phyloP scores from a whole-genome alignment of 2,888 invertebrate species.

The Xanthorhoe spadicearia region DNA sequence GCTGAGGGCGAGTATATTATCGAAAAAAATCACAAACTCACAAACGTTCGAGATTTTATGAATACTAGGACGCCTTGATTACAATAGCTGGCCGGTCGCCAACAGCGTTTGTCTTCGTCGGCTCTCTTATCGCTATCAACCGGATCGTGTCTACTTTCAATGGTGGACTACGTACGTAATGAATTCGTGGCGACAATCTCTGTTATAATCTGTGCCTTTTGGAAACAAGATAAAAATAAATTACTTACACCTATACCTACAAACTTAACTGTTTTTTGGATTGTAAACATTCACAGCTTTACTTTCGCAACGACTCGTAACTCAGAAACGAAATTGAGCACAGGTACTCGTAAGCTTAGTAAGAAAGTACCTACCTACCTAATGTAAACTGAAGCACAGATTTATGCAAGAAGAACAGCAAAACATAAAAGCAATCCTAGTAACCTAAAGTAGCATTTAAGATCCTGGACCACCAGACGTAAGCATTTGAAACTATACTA shows the following conservation, averaged over 20 bases:
- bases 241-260: no score
- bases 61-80: not conserved
- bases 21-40: not conserved
- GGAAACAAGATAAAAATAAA: not conserved
- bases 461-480: not conserved
- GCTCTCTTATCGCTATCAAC: constrained; percentile 21
- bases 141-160: not conserved
- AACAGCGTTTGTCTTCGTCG: constrained; percentile 17
- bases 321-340: no score
- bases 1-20: no score
- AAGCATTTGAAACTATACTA: not conserved
- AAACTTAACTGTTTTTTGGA: not conserved
- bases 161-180: constrained; percentile 2
- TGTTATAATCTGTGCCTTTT: not conserved
- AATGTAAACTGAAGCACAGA: no score
- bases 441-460: not conserved
- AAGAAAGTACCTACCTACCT: no score
- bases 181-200: not conserved
- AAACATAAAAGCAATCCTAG: no score
- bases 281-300: no score
- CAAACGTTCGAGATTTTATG: not conserved
- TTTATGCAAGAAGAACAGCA: no score
- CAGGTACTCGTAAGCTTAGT: no score
- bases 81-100: constrained; percentile 23
- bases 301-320: no score